Evolutionary conservation across 2,113 vertebrate genomes (phyloP).

Genomic region (Ptilonorhynchus violaceus): DNA sequence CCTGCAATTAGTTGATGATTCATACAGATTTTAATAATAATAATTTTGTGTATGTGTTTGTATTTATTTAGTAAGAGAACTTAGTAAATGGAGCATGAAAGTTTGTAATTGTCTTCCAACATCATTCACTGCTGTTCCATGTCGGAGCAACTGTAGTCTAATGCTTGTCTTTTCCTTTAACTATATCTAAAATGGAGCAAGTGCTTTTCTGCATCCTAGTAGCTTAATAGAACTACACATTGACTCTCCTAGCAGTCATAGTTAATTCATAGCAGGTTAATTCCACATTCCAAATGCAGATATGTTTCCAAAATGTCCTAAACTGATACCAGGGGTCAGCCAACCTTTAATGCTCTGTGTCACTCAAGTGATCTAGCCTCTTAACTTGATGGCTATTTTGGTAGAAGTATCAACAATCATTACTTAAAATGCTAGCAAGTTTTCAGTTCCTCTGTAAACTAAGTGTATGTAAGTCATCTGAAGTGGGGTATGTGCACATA

Average conservation of each 20-base stretch:
- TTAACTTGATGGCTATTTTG: neutral
- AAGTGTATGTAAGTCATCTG: neutral
- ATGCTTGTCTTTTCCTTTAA: neutral
- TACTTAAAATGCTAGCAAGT: neutral
- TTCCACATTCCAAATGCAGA: neutral
- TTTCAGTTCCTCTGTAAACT: neutral
- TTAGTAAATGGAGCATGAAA: neutral
- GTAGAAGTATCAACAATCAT: neutral
- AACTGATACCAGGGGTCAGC: neutral
- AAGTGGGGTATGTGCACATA: neutral
- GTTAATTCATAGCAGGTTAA: neutral
- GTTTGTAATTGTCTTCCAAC: neutral
- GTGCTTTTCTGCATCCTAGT: neutral
- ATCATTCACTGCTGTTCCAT: neutral
- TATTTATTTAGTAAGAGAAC: neutral
- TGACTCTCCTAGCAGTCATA: neutral
- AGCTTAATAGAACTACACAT: neutral
- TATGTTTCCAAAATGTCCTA: neutral
- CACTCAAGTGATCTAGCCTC: neutral
- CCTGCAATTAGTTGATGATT: neutral
- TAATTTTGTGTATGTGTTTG: neutral
- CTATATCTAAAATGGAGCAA: neutral
- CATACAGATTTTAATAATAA: neutral
- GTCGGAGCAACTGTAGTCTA: neutral
- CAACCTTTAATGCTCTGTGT: neutral